Conservation (phyloP, 35 echinoderm and acorn worm species). For the Acanthaster planci region DNA sequence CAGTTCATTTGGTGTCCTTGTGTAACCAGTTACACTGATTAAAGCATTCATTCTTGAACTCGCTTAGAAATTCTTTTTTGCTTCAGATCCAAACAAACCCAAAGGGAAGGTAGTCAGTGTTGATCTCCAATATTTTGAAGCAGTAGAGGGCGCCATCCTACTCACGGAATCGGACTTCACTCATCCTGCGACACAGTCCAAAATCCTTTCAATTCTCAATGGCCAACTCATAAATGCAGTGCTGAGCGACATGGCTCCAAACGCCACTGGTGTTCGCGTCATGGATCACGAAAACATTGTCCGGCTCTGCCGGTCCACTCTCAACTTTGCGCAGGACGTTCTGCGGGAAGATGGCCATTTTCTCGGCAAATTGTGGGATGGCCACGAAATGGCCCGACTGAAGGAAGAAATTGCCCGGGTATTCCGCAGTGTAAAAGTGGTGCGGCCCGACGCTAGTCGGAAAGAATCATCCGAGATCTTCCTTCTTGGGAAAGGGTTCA, state of each 20-base stretch:
- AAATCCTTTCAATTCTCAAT: slow-evolving; percentile 40
- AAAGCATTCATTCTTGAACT: too few relatives aligned
- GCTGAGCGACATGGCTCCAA: slow-evolving; percentile 94
- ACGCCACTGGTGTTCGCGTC: slow-evolving; percentile 71
- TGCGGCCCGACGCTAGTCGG: slow-evolving; percentile 81
- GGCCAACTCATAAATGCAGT: slow-evolving; percentile 47
- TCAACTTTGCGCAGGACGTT: slow-evolving; percentile 50
- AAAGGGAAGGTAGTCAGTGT: slow-evolving; percentile 77
- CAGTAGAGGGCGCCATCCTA: slow-evolving; percentile 74
- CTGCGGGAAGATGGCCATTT: slow-evolving; percentile 70
- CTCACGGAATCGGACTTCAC: slow-evolving; percentile 76
- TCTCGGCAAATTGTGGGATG: slow-evolving; percentile 94
- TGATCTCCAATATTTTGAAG: slow-evolving; percentile 69
- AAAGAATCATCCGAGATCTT: slow-evolving; percentile 88
- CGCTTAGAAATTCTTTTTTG: neutral
- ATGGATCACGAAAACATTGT: slow-evolving; percentile 95
- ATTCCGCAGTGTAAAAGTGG: slow-evolving; percentile 65
- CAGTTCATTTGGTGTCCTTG: too few relatives aligned
- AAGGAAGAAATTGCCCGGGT: slow-evolving; percentile 50
- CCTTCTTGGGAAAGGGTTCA: slow-evolving; percentile 77
- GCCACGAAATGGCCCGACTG: slow-evolving; percentile 44
- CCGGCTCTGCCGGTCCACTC: slow-evolving; percentile 41
- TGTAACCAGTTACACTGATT: too few relatives aligned
- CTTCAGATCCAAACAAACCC: slow-evolving; percentile 64
- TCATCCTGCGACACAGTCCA: slow-evolving; percentile 40